Conservation (phyloP, 2,888 invertebrate species). For the Plebejus anna region DNA sequence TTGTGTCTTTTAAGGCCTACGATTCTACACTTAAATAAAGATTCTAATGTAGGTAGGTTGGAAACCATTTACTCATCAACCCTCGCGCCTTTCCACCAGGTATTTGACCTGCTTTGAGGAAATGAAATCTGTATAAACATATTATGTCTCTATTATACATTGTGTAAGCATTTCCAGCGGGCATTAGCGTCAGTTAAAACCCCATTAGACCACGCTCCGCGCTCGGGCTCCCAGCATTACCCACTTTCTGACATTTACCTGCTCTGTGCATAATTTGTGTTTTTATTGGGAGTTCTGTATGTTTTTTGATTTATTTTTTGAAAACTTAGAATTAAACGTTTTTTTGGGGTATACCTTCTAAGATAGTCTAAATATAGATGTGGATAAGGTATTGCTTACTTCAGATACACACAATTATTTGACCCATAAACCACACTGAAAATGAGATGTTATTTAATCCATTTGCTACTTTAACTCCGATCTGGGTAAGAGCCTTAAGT, state of each 20-base stretch:
- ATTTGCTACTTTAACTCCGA: too few relatives aligned
- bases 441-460: too few relatives aligned
- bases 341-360: not conserved
- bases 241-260: constrained; percentile 13
- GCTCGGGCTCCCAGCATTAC: constrained; percentile 50
- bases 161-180: constrained; percentile 30
- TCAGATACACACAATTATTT: too few relatives aligned
- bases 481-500: too few relatives aligned
- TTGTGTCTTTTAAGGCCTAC: too few relatives aligned
- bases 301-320: not conserved
- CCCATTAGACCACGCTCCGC: constrained; percentile 69
- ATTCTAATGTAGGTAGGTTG: too few relatives aligned
- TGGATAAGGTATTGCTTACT: not conserved
- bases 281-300: constrained; percentile 6
- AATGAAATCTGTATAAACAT: constrained; percentile 17
- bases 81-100: too few relatives aligned
- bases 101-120: not conserved
- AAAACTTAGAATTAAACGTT: not conserved
- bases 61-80: too few relatives aligned
- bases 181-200: constrained; percentile 75
- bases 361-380: not conserved
- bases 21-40: too few relatives aligned
- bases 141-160: constrained; percentile 18
- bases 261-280: constrained; percentile 14
- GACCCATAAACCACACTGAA: too few relatives aligned